phyloP scores from a whole-genome alignment of 2,797 vertebrate genomes.

The Pogonophryne albipinna region DNA sequence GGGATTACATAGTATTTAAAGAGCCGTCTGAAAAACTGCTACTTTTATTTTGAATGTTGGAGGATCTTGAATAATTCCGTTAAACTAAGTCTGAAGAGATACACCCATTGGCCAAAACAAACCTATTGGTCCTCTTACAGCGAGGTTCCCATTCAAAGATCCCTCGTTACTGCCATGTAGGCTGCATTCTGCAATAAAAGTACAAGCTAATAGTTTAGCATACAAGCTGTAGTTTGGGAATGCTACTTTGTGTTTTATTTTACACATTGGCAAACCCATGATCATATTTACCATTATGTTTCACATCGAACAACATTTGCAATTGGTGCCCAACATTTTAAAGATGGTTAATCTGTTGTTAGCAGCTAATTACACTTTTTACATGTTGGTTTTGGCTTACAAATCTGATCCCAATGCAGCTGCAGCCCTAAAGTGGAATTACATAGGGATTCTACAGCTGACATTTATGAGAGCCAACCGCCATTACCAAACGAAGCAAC shows the following conservation, averaged over 20 bases:
- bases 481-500: not conserved
- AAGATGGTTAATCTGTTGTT: not conserved
- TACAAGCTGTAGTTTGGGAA: not conserved
- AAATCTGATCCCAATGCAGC: no score
- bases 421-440: no score
- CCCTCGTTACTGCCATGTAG: not conserved
- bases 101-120: not conserved
- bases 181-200: not conserved
- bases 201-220: not conserved
- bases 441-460: no score
- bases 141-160: not conserved
- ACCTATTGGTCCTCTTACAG: not conserved
- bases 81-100: not conserved
- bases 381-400: no score
- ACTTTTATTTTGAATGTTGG: not conserved
- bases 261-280: not conserved
- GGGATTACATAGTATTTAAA: not conserved
- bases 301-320: not conserved
- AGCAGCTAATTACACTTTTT: not conserved
- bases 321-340: not conserved
- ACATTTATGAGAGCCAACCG: no score
- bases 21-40: not conserved
- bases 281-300: constrained; percentile 10
- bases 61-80: constrained; percentile 4
- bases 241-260: not conserved